Conservation (phyloP, 2,113 vertebrate genomes). For the Kryptolebias marmoratus region DNA sequence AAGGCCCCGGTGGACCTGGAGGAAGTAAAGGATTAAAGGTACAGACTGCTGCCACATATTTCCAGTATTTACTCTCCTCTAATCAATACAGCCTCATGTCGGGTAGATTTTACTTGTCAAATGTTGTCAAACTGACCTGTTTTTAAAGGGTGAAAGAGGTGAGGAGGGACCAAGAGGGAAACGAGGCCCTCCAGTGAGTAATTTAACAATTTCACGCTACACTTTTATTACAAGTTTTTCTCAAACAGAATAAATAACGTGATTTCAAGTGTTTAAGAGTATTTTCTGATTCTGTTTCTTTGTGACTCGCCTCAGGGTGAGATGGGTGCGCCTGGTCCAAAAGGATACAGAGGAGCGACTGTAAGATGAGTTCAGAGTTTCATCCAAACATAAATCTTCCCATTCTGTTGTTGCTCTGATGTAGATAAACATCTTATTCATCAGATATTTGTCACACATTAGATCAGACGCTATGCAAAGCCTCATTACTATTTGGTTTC, state of each 20-base stretch:
- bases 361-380: conserved; percentile 65
- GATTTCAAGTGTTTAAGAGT: neutral
- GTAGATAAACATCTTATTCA: neutral
- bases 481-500: no score
- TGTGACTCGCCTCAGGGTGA: conserved; percentile 62
- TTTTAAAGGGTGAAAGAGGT: conserved; percentile 74
- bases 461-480: no score
- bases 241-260: neutral
- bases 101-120: neutral
- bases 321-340: conserved; percentile 68
- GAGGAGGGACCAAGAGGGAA: conserved; percentile 68
- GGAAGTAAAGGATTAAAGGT: conserved; percentile 76
- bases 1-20: conserved; percentile 51
- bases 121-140: neutral
- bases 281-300: neutral
- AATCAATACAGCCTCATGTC: neutral
- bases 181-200: conserved; percentile 70
- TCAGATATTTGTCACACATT: no score
- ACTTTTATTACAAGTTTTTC: neutral
- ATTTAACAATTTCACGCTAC: neutral
- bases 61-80: neutral
- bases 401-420: neutral
- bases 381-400: neutral
- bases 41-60: neutral
- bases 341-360: conserved; percentile 70